phyloP scores from a whole-genome alignment of 1,140 invertebrate genomes.

The Linepithema humile region DNA sequence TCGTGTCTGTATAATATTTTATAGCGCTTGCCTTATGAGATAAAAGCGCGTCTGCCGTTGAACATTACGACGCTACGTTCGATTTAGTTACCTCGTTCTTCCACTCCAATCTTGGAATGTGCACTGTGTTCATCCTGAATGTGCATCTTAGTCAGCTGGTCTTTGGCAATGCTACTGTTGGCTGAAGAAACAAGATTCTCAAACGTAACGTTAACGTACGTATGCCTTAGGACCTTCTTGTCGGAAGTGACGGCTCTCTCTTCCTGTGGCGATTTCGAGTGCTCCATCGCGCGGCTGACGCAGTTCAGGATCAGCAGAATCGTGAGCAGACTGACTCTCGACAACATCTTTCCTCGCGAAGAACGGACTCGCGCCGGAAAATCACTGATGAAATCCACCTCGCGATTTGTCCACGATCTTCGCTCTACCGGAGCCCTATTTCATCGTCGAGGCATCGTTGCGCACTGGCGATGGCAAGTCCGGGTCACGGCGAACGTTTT shows the following conservation, averaged over 20 bases:
- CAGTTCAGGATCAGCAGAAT: constrained; percentile 69
- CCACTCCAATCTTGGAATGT: constrained; percentile 27
- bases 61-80: neutral
- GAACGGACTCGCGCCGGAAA: constrained; percentile 8
- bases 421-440: neutral
- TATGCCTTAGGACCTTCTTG: constrained; percentile 37
- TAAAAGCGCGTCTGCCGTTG: neutral
- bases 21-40: neutral
- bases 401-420: constrained; percentile 26
- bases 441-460: constrained; percentile 44
- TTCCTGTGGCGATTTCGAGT: neutral
- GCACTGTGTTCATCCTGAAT: neutral
- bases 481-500: neutral
- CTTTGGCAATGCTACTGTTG: neutral
- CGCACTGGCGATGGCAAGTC: neutral
- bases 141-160: neutral
- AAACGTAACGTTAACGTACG: constrained; percentile 29
- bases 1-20: neutral
- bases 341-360: constrained; percentile 70
- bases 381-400: neutral
- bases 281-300: constrained; percentile 56
- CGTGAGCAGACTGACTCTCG: constrained; percentile 77
- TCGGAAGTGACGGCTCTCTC: neutral
- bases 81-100: constrained; percentile 51
- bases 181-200: neutral